Percentiles rank a stretch among this genome's conserved stretches.
Evolutionary conservation across 92 coral and sea anemone genomes (phyloP).

Genomic region (Blastomussa wellsi): DNA sequence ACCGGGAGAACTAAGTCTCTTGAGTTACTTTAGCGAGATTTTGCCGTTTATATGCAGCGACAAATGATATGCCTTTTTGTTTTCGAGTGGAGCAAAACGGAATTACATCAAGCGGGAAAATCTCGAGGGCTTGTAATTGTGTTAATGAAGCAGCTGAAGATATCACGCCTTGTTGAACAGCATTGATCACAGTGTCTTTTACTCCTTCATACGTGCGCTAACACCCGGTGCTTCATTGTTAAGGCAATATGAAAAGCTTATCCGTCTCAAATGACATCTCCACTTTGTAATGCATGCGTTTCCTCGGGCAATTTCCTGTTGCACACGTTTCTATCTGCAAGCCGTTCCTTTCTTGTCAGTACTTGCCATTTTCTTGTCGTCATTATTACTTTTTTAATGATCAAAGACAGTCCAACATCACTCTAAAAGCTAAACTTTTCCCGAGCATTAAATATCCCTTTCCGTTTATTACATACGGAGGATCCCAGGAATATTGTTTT

Average conservation of each 20-base stretch:
- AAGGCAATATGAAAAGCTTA: neutral
- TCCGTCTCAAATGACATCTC: constrained; percentile 1
- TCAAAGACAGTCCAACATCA: neutral
- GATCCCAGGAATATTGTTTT: no score
- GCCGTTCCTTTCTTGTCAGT: neutral
- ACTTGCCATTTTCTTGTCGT: neutral
- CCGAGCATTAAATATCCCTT: no score
- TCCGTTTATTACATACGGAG: no score
- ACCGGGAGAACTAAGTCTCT: neutral
- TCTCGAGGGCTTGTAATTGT: neutral
- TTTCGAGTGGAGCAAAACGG: neutral
- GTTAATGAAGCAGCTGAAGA: neutral
- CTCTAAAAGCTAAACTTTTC: no score
- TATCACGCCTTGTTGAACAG: neutral
- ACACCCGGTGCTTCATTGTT: constrained; percentile 22
- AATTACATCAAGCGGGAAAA: neutral
- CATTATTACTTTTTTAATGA: neutral
- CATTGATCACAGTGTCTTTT: constrained; percentile 6
- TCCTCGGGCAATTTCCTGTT: neutral
- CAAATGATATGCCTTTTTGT: neutral
- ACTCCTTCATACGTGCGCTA: neutral
- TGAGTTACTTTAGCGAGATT: neutral
- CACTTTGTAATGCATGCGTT: neutral
- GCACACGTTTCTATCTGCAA: neutral
- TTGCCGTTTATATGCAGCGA: neutral